These are phyloP conservation scores for Rhadinocentrus ornatus DNA, from an alignment of 2,797 vertebrate species.

Conservation along the genomic window DNA sequence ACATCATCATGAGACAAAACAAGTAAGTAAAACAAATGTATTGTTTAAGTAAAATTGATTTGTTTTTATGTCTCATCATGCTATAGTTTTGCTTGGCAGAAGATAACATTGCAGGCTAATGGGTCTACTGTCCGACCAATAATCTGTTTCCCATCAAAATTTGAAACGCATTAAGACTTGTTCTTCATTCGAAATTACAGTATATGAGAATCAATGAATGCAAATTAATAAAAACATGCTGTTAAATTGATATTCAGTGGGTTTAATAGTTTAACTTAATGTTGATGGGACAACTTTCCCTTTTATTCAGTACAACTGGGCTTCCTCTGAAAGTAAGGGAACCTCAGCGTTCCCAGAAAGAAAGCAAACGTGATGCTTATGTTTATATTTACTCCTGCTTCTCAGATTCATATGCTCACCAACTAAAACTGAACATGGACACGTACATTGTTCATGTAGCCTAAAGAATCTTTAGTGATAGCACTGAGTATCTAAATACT, in stretches of 20 bases:
- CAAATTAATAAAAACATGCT: too few species aligned
- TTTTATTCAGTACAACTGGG: constrained; percentile 3
- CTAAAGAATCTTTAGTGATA: constrained; percentile 63
- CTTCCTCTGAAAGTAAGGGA: constrained; percentile 15
- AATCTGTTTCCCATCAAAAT: neutral
- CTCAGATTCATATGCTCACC: neutral
- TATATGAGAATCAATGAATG: neutral
- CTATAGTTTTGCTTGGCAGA: too few species aligned
- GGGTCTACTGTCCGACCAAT: neutral
- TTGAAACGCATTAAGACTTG: neutral
- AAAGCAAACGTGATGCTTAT: constrained; percentile 7
- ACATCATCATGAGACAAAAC: neutral
- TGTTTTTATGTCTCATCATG: neutral
- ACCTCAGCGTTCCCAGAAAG: constrained; percentile 12
- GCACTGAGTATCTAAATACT: constrained; percentile 38
- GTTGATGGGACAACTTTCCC: constrained; percentile 6
- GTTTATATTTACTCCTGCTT: constrained; percentile 17
- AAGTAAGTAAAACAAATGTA: neutral
- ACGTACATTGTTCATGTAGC: constrained; percentile 51
- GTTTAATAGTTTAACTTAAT: too few species aligned
- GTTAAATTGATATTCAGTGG: too few species aligned
- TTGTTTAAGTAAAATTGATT: neutral
- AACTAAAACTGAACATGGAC: constrained; percentile 55
- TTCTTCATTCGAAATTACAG: neutral
- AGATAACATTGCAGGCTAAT: neutral